phyloP scores from a whole-genome alignment of 1,140 invertebrate species.

The Zaprionus ornatus region DNA sequence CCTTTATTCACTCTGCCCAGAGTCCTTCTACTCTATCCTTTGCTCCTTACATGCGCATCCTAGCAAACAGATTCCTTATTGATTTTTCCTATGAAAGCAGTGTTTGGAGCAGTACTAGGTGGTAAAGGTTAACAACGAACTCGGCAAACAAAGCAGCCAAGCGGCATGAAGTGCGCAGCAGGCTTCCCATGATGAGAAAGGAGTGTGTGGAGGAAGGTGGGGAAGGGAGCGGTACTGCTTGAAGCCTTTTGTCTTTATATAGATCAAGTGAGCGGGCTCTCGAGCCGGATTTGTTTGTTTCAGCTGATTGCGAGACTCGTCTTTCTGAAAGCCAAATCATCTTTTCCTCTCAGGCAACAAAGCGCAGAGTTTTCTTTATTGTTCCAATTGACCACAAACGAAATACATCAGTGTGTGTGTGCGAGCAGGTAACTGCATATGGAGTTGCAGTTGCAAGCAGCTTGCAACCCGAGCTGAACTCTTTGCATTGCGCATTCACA shows the following conservation, averaged over 20 bases:
- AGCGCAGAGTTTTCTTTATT: background rate
- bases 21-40: too few species aligned
- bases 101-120: background rate
- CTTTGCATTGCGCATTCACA: background rate
- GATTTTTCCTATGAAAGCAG: background rate
- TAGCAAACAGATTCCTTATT: too few species aligned
- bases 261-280: background rate
- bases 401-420: background rate
- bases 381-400: background rate
- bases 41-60: too few species aligned
- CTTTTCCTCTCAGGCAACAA: background rate
- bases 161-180: background rate
- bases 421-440: background rate
- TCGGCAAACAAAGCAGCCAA: background rate
- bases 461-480: background rate
- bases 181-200: background rate
- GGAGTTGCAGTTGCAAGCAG: background rate
- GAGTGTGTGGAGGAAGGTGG: background rate
- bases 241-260: background rate
- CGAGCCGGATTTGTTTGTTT: background rate
- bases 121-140: background rate
- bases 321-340: background rate
- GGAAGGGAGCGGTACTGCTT: background rate
- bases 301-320: background rate
- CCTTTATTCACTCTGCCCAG: too few species aligned